Base-by-base conservation (phyloP, 92 coral and sea anemone genomes). In the Zoanthus sociatus region DNA sequence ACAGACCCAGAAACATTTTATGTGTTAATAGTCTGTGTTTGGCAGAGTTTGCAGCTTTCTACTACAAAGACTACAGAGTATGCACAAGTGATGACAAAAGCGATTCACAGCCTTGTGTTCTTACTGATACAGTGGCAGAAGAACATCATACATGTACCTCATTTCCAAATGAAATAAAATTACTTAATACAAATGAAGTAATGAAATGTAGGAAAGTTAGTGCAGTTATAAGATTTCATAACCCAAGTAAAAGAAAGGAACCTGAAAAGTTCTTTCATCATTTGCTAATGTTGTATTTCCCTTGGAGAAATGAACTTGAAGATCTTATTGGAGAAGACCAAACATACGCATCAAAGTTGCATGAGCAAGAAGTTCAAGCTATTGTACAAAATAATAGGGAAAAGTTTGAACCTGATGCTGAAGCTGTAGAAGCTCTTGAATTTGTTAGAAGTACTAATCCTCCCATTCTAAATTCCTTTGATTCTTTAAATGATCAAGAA, bases 141-240 rank as follows among this genome's bases (percentile, higher is more conserved):
- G 42, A 7, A 16, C 66, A 88, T 6, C 89, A 58, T 21, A 26
- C 26, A 26, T 26, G 26, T 26, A 26, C 26, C 26, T 26, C 37
- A 5, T 77, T 88, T 3, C 92, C 94, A 31, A 6, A 45, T 21
- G 83, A 77, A 45, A 88, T 84, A 30, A 88, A 70, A 56, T 55
- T 91, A 15, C 16, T 72, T 61, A 78, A 31, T 72, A 67, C 87
- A 17, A 84, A 89, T 73, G 94, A 92, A 74, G 75, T 46, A 12
- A 58, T 58, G 66, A 58, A 58, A 58, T 58, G 66, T 5, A 58
- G 66, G 5, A 58, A 58, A 58, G 5, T 82, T 16, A 90, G 83
- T 53, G 92, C 90, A 10, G 92, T 88, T 17, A 42, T 90, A 66
- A 78, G 92, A 82, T 89, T 63, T 30, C 90, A 87, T 18, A 73